Conservation (phyloP, 2,113 vertebrate species). For the Engystomops pustulosus region DNA sequence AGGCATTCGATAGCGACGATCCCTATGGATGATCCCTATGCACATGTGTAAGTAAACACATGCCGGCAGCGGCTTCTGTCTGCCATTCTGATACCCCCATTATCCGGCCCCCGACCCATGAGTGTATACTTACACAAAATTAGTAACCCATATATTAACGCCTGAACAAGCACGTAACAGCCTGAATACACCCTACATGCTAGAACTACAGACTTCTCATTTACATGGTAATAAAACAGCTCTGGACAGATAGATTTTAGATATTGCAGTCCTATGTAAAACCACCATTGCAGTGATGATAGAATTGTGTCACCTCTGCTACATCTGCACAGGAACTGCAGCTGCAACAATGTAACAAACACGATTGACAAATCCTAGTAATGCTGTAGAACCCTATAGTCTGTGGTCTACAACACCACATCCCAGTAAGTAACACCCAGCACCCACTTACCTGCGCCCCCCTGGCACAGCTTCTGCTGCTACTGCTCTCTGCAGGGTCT, state of each 20-base stretch:
- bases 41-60: too few species aligned
- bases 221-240: too few species aligned
- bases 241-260: neutral
- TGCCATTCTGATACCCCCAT: too few species aligned
- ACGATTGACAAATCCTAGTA: too few species aligned
- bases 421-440: neutral
- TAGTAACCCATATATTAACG: neutral
- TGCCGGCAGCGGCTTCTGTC: too few species aligned
- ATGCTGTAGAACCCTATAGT: too few species aligned
- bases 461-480: neutral
- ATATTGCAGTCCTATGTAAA: neutral
- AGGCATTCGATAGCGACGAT: too few species aligned
- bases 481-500: neutral
- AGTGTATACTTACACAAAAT: too few species aligned
- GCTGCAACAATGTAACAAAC: neutral
- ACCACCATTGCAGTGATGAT: neutral
- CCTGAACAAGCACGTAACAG: neutral
- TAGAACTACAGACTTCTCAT: too few species aligned
- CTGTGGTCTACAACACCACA: too few species aligned
- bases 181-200: neutral
- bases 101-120: too few species aligned
- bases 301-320: neutral
- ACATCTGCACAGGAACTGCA: neutral
- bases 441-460: neutral
- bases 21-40: too few species aligned